Evolutionary conservation across 1,140 invertebrate species (phyloP), one percentile per base, ranked within the genome.

Genomic region (Laupala kohalensis): DNA sequence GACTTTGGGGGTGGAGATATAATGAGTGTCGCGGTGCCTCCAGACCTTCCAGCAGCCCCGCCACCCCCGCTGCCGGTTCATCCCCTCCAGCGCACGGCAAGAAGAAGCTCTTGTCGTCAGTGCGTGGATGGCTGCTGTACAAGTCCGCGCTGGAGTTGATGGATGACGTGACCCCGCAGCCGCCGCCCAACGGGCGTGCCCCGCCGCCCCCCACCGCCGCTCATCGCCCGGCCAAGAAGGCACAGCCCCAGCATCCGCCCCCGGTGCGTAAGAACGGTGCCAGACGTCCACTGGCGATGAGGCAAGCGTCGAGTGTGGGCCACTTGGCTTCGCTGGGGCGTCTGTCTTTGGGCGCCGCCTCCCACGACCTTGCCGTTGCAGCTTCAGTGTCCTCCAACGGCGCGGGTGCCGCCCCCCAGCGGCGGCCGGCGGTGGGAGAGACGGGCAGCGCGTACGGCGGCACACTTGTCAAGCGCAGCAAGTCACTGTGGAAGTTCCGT

Each of bases 401-500:
- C 25, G 26, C 67, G 6, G 26, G 28, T 0, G 26, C 67, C 27
- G 23, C 26, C 4, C 25, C 26, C n/a, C 67, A 28, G 25, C 67
- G 67, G 6, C 69, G 19, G 12, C 19, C 70, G n/a, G 6, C 28
- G 26, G 9, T 24, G 9, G 67, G 3, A 19, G 69, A 37, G 3
- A 79, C 77, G 0, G 81, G 80, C 9, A 81, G 80, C 62, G 81
- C 81, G 0, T 79, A 9, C 12, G 29, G 71, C 19, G 71, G 65
- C n/a, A 13, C 65, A 5, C 81, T 84, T 24, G 86, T 93, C 0
- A 92, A 93, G 78, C 81, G 92, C 30, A 92, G 90, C 0, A 93
- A 92, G 79, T 92, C 90, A 0, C 71, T 93, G 74, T 93, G 91
- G 91, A 88, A 89, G 75, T 92, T 93, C 76, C 84, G 88, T 62